Percentiles rank a stretch among this genome's conserved stretches.
Conservation (phyloP, 2,888 invertebrate species). For the Apocheima hispidaria region DNA sequence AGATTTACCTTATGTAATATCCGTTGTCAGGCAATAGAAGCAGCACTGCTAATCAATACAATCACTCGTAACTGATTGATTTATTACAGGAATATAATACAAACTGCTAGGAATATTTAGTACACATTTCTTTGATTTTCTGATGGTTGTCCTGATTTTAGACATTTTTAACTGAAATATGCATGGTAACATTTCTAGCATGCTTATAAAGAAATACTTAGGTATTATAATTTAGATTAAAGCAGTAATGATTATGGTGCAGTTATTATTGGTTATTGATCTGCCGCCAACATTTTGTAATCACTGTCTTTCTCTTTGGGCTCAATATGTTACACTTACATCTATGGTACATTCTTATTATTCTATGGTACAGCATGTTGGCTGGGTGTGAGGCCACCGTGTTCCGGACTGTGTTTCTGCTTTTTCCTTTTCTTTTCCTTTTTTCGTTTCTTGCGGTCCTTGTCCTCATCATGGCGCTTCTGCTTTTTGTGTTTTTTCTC, state of each 20-base stretch:
- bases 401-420: slow-evolving; percentile 96
- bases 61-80: neutral
- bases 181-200: too few relatives aligned
- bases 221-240: neutral
- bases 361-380: slow-evolving; percentile 74
- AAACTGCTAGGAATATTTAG: neutral
- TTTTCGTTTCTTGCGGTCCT: slow-evolving; percentile 96
- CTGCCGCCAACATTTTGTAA: slow-evolving; percentile 4
- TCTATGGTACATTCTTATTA: slow-evolving; percentile 23
- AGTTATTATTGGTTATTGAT: neutral
- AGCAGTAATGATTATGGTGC: slow-evolving; percentile 3
- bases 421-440: slow-evolving; percentile 98
- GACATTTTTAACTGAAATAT: too few relatives aligned
- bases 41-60: neutral
- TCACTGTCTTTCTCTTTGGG: slow-evolving; percentile 62
- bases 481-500: slow-evolving; percentile 98
- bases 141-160: neutral
- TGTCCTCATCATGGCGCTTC: slow-evolving; percentile 96
- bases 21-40: neutral
- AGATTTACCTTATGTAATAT: slow-evolving; percentile 6
- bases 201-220: too few relatives aligned
- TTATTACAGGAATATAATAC: neutral
- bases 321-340: slow-evolving; percentile 52
- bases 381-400: slow-evolving; percentile 87
- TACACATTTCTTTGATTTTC: neutral